Percentiles rank a stretch among this genome's conserved stretches.
These are phyloP conservation scores for Aurelia aurita complex sp. Pacific DNA, from an alignment of 30 jellyfish, hydroid and myxozoan genomes.

Conservation along the genomic window DNA sequence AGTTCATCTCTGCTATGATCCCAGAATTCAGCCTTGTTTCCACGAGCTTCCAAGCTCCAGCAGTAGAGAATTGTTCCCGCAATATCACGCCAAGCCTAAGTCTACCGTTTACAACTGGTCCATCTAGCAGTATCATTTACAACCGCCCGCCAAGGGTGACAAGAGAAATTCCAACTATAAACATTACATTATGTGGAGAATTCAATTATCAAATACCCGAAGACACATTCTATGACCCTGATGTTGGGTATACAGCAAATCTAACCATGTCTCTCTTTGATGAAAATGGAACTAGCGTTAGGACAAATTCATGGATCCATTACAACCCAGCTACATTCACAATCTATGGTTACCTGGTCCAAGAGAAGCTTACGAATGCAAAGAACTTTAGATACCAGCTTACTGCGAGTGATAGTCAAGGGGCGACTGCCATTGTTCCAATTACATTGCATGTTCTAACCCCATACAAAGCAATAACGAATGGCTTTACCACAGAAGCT, in stretches of 20 bases:
- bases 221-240: conserved; percentile 79
- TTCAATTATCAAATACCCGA: conserved; percentile 53
- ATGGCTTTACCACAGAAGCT: conserved; percentile 32
- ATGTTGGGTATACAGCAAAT: conserved; percentile 78
- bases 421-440: conserved; percentile 28
- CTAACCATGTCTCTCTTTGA: conserved; percentile 20
- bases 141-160: conserved; percentile 30
- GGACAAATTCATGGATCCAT: conserved; percentile 36
- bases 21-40: conserved; percentile 92
- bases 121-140: not conserved
- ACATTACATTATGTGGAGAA: conserved; percentile 51
- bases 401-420: conserved; percentile 28
- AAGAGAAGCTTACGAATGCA: not conserved
- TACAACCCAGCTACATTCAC: conserved; percentile 5
- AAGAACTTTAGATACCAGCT: conserved; percentile 9
- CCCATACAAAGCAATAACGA: not conserved
- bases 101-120: not conserved
- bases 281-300: conserved; percentile 22
- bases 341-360: conserved; percentile 23
- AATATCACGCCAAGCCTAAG: not conserved
- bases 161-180: conserved; percentile 27
- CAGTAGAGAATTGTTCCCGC: conserved; percentile 17
- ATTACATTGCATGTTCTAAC: conserved; percentile 1
- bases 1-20: conserved; percentile 75
- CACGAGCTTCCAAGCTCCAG: conserved; percentile 19